Evolutionary conservation across 2,797 vertebrate genomes (phyloP), one percentile per base, ranked within the genome.

Genomic region (Sebastes melanostomus): DNA sequence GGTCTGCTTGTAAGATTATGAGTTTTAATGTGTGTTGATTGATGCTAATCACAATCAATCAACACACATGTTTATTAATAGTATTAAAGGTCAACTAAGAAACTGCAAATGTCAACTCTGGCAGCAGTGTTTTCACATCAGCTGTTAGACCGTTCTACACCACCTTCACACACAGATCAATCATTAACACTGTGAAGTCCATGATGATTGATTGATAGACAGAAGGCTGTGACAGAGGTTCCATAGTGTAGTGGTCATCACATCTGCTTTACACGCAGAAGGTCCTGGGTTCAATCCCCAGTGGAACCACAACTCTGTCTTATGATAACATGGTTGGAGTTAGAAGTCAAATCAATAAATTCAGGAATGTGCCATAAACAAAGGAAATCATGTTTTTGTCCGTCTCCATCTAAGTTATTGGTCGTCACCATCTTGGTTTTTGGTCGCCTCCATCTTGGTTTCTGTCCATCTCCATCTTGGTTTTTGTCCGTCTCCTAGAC

Each of bases 181-280:
- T n/a, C 50, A 10, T 52, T 9, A n/a, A 52, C 50, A 52, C 20
- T 52, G 16, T 46, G 42, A 46, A 46, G 42, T 3, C 14, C 1
- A 6, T 42, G 13, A 6, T 16, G 14, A 42, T 6, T 42, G 38
- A 42, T 8, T 42, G 38, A 42, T 46, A 46, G 16, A 46, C 42
- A 46, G 16, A 2, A 46, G 16, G 1, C 42, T 52, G 50, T 52
- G 7, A n/a, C 5, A 54, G n/a, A 8, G 55, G 55, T 56, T 56
- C 55, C 55, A 25, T 56, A 25, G 54, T 25, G 91, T 91, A 93
- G 91, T 60, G 59, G 92, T 92, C 54, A 85, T 94, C 92, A 94
- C 58, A 36, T 93, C 93, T 94, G 91, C 92, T 94, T 93, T 91
- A 94, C 88, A 93, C 62, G 81, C 91, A 93, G 91, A 92, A 94